phyloP scores from a whole-genome alignment of 2,797 vertebrate species.

The Sylvia borin region DNA sequence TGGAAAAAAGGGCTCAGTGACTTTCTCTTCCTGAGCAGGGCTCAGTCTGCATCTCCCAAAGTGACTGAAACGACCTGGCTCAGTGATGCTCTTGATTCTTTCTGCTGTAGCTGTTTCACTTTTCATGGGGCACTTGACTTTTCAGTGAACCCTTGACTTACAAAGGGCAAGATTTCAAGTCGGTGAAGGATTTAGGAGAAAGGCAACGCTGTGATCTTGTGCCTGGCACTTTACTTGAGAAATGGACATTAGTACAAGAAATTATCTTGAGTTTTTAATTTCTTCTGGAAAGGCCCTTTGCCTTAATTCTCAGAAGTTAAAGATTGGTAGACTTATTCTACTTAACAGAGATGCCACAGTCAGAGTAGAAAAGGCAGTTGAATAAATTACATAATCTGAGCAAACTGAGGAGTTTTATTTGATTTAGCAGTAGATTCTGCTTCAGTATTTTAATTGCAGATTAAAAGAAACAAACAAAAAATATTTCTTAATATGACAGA shows the following conservation, averaged over 20 bases:
- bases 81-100: not conserved
- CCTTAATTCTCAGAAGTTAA: not conserved
- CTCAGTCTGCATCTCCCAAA: not conserved
- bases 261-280: not conserved
- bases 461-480: not conserved
- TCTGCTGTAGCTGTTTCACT: not conserved
- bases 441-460: not conserved
- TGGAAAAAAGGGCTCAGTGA: not conserved
- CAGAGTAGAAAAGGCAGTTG: not conserved
- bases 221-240: not conserved
- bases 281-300: not conserved
- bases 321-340: not conserved
- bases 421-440: not conserved
- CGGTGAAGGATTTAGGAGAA: not conserved
- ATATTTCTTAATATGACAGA: not conserved
- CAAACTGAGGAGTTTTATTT: not conserved
- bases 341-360: not conserved
- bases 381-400: not conserved
- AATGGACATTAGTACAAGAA: not conserved
- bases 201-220: accelerated
- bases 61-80: not conserved
- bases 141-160: not conserved
- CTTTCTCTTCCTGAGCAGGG: not conserved
- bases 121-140: not conserved
- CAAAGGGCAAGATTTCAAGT: not conserved